phyloP scores from a whole-genome alignment of 1,140 invertebrate species.

The Hylaeus anthracinus region DNA sequence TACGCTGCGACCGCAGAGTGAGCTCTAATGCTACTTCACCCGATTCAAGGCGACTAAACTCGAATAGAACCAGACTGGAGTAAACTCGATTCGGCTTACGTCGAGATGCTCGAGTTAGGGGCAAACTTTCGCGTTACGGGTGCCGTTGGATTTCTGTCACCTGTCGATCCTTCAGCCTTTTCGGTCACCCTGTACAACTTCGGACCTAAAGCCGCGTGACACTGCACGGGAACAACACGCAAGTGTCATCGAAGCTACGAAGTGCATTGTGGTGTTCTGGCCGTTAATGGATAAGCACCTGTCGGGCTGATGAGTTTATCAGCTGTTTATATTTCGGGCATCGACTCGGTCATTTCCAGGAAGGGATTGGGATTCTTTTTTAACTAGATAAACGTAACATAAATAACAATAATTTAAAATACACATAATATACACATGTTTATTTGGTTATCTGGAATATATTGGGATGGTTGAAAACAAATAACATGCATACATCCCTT shows the following conservation, averaged over 20 bases:
- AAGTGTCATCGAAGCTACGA: neutral
- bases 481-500: too few relatives aligned
- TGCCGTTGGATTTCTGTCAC: constrained; percentile 15
- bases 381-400: too few relatives aligned
- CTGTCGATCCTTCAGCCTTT: constrained; percentile 2
- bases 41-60: neutral
- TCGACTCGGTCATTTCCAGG: too few relatives aligned
- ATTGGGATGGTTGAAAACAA: too few relatives aligned
- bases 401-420: too few relatives aligned
- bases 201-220: neutral
- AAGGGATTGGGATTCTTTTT: too few relatives aligned
- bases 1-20: constrained; percentile 21
- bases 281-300: neutral
- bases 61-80: constrained; percentile 1
- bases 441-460: too few relatives aligned
- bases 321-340: too few relatives aligned
- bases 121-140: neutral
- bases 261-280: neutral
- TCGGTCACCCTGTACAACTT: neutral
- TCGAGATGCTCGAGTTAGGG: neutral
- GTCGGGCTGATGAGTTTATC: too few relatives aligned
- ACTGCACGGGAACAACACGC: neutral
- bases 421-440: too few relatives aligned
- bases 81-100: constrained; percentile 24
- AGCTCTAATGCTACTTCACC: constrained; percentile 10